Evolutionary conservation across 2,888 invertebrate genomes (phyloP).

Genomic region (Ferrisia virgata): DNA sequence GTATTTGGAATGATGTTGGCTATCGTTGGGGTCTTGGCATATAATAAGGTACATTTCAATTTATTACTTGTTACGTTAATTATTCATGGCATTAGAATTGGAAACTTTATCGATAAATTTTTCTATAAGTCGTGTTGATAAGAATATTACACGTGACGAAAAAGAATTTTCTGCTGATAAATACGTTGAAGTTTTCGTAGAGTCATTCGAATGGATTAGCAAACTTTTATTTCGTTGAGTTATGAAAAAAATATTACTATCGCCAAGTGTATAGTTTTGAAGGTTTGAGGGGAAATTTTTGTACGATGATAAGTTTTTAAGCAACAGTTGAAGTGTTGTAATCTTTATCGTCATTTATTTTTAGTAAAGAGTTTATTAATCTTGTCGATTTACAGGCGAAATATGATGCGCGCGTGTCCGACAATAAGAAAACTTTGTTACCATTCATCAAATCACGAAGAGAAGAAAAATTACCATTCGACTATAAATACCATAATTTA

Average conservation of each 20-base stretch:
- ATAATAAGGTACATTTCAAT: slow-evolving; percentile 68
- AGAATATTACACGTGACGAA: not conserved
- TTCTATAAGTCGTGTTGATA: not conserved
- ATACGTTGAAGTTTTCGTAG: not conserved
- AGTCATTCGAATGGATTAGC: not conserved
- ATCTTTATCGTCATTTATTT: not conserved
- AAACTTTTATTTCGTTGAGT: not conserved
- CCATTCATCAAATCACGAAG: slow-evolving; percentile 54
- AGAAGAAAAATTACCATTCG: slow-evolving; percentile 5
- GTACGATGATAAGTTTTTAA: not conserved
- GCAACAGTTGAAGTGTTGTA: not conserved
- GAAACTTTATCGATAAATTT: too few species aligned
- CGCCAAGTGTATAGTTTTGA: too few species aligned
- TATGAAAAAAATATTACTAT: slow-evolving; percentile 55
- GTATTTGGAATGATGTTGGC: slow-evolving; percentile 87
- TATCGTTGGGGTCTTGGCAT: slow-evolving; percentile 81
- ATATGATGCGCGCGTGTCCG: slow-evolving; percentile 62
- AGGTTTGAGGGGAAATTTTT: too few species aligned
- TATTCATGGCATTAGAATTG: too few species aligned
- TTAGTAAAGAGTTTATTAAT: slow-evolving; percentile 46
- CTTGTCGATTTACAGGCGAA: slow-evolving; percentile 62
- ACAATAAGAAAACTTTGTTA: slow-evolving; percentile 58
- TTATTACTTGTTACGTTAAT: not conserved
- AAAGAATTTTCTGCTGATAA: not conserved
- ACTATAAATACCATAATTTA: slow-evolving; percentile 24